Conservation (phyloP, 2,888 invertebrate genomes). For the Macrophya annulata region DNA sequence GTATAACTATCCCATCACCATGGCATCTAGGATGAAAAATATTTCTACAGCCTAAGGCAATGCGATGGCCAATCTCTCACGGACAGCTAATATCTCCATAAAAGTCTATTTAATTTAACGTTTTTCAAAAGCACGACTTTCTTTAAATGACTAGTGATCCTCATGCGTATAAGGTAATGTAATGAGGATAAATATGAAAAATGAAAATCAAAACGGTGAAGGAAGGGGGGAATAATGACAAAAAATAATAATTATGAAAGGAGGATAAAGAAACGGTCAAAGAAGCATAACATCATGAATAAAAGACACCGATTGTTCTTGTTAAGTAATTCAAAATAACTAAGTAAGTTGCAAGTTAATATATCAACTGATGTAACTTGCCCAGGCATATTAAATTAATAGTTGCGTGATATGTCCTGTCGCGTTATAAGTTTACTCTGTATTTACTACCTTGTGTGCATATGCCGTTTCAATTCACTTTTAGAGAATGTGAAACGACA, state of each 20-base stretch:
- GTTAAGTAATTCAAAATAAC: slow-evolving; percentile 17
- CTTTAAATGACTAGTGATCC: too few relatives aligned
- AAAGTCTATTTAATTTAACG: neutral
- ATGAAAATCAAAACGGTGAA: too few relatives aligned
- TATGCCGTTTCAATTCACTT: slow-evolving; percentile 2
- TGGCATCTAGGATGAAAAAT: neutral
- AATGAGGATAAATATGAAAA: too few relatives aligned
- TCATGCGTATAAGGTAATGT: too few relatives aligned
- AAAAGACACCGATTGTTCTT: slow-evolving; percentile 8
- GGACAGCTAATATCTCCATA: neutral
- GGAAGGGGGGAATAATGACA: neutral
- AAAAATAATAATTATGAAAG: neutral
- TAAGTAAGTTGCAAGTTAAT: neutral
- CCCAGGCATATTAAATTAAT: slow-evolving; percentile 30
- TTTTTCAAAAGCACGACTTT: neutral
- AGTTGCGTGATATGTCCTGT: slow-evolving; percentile 34
- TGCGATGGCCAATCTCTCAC: neutral
- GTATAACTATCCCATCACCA: neutral
- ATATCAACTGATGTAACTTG: neutral
- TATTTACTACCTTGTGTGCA: neutral
- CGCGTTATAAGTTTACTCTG: neutral
- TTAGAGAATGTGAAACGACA: slow-evolving; percentile 3
- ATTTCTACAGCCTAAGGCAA: neutral
- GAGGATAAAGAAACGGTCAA: neutral
- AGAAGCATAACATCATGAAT: neutral